phyloP scores from a whole-genome alignment of 1,140 invertebrate species.

The Aradophagus sp. region DNA sequence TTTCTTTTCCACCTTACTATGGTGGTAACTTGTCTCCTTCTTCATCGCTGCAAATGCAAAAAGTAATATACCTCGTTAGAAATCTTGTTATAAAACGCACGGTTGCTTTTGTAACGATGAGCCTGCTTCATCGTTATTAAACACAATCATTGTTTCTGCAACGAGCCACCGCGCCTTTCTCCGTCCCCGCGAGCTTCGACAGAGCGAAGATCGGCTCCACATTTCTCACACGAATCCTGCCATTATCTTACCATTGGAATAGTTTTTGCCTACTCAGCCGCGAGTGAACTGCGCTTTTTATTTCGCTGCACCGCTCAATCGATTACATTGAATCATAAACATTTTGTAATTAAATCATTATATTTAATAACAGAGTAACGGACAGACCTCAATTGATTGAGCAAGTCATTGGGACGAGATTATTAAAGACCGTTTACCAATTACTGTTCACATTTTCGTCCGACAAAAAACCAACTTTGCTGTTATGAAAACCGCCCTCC shows the following conservation, averaged over 20 bases:
- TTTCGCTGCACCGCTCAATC: slow-evolving; percentile 53
- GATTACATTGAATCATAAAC: slow-evolving; percentile 63
- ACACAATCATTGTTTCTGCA: too few relatives aligned
- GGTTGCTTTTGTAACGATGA: too few relatives aligned
- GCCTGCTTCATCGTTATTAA: too few relatives aligned
- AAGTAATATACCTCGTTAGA: too few relatives aligned
- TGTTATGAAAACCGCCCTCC: slow-evolving; percentile 61
- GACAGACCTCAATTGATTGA: slow-evolving; percentile 51
- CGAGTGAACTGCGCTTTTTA: not conserved
- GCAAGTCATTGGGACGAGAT: slow-evolving; percentile 72
- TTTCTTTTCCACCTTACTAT: too few relatives aligned
- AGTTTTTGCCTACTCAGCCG: slow-evolving; percentile 21
- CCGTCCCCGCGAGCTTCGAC: too few relatives aligned
- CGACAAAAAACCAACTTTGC: slow-evolving; percentile 53
- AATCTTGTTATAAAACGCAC: too few relatives aligned
- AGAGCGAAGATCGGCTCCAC: too few relatives aligned
- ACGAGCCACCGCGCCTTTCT: not conserved
- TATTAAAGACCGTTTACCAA: slow-evolving; percentile 73
- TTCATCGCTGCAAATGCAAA: too few relatives aligned
- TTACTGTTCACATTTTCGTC: slow-evolving; percentile 67
- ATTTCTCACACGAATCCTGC: slow-evolving; percentile 15
- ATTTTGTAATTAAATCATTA: slow-evolving; percentile 74
- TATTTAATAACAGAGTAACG: slow-evolving; percentile 69
- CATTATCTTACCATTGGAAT: slow-evolving; percentile 9
- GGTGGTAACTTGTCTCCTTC: too few relatives aligned